Base-by-base conservation (phyloP, 2,797 vertebrate genomes). In the Gymnoscopelus microlampas region DNA sequence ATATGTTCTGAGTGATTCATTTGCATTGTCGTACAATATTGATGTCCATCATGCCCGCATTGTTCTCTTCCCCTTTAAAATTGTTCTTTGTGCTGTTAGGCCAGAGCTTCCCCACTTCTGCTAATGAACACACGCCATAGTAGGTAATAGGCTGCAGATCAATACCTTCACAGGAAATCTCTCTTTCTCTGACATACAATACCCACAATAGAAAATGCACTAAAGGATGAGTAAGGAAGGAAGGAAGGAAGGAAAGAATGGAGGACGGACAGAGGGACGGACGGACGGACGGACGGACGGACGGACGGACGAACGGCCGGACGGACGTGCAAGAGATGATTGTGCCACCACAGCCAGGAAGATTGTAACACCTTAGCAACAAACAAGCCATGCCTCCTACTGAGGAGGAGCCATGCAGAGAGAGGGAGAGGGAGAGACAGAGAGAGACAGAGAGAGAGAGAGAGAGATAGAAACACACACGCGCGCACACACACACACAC, bases 301-400 rank as follows among this genome's bases (percentile, higher is more conserved):
- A 44, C 7, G 72, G 77, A 71, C 73, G 69, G 77, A 81, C 74
- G 72, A 68, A 81, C 72, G 62, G 55, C 56, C 47, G 64, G 65
- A 63, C 70, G 69, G 78, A 65, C 39, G 62, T 29, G 76, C 78
- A 79, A 80, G 74, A 84, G 79, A 83, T 83, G 85, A 83, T 83
- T 82, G 71, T 85, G 85, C 80, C 85, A 79, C 85, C 77, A 68
- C 80, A 83, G 84, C 81, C 84, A 81, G 88, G 89, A 88, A 91
- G 90, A 92, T 88, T 88, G 86, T 82, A 92, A 91, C 91, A 93
- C 93, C 93, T 92, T 94, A 92, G 94, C 93, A 94, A 94, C 92
- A 94, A 90, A 90, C 89, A 89, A 85, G 89, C 89, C 90, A 88
- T 87, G 78, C 87, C 81, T 89, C 88, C 85, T 71, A 66, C 80